These are phyloP conservation scores for Eupeodes luniger DNA, from an alignment of 2,888 invertebrate species.

Conservation along the genomic window DNA sequence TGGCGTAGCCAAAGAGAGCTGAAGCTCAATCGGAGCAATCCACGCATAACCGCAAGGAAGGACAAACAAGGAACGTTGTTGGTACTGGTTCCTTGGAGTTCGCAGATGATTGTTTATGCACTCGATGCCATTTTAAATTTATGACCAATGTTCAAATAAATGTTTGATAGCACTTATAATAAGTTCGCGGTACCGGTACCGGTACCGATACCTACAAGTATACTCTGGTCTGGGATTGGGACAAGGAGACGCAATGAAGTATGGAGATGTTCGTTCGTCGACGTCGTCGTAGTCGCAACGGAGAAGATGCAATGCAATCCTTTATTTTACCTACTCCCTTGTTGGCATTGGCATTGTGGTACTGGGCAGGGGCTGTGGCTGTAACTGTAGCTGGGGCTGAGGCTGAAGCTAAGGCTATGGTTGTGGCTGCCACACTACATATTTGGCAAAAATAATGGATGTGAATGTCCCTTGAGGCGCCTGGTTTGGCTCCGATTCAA, in stretches of 20 bases:
- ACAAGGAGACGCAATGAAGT: constrained; percentile 24
- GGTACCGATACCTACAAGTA: background rate
- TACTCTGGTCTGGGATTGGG: constrained; percentile 36
- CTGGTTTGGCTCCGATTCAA: constrained; percentile 76
- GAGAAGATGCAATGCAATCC: constrained; percentile 32
- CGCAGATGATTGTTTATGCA: constrained; percentile 74
- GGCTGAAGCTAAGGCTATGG: background rate
- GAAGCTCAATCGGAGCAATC: constrained; percentile 36
- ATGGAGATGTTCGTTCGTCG: constrained; percentile 1
- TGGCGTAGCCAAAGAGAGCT: background rate
- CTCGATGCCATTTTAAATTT: constrained; percentile 77
- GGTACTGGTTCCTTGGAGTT: constrained; percentile 50
- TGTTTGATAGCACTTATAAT: constrained; percentile 78
- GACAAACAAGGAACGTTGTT: constrained; percentile 52
- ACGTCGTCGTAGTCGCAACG: constrained; percentile 1
- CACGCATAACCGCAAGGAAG: constrained; percentile 29
- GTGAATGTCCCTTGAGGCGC: constrained; percentile 76
- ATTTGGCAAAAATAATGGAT: constrained; percentile 76
- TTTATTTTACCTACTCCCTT: constrained; percentile 36
- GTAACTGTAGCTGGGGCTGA: background rate
- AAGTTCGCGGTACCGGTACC: constrained; percentile 61
- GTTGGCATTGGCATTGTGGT: constrained; percentile 18
- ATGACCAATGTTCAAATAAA: constrained; percentile 78
- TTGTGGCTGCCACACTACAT: constrained; percentile 56
- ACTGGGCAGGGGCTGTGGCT: constrained; percentile 7